phyloP scores from a whole-genome alignment of 2,797 vertebrate genomes.

The Cyclopterus lumpus region DNA sequence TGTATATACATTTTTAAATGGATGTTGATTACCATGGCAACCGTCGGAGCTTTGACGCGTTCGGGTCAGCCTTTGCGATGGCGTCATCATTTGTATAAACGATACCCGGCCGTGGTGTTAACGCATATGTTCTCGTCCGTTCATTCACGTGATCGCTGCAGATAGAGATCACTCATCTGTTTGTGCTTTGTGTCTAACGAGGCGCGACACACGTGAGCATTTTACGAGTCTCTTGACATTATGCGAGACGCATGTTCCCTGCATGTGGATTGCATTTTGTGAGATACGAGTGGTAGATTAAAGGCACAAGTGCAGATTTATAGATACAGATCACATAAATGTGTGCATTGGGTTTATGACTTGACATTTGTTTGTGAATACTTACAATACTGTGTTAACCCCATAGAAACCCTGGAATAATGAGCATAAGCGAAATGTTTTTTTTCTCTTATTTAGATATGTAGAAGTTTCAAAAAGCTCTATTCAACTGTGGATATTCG shows the following conservation, averaged over 20 bases:
- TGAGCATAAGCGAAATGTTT: not conserved
- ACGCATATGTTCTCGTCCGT: not conserved
- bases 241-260: not conserved
- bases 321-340: too few species aligned
- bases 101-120: not conserved
- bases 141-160: not conserved
- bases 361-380: not conserved
- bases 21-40: not conserved
- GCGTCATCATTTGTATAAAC: not conserved
- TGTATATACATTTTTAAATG: not conserved
- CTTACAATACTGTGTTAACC: not conserved
- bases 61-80: not conserved
- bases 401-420: not conserved
- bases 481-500: slow-evolving; percentile 32
- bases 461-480: slow-evolving; percentile 11
- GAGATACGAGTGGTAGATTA: not conserved
- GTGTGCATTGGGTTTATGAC: not conserved
- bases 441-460: not conserved
- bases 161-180: not conserved
- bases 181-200: too few species aligned
- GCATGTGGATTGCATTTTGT: too few species aligned
- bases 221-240: not conserved
- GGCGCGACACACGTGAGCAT: too few species aligned
- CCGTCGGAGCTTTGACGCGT: not conserved
- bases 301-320: not conserved